A percentile compares a stretch with the other conserved stretches of the same genome.
Evolutionary conservation across 2,797 vertebrate species (phyloP).

Genomic region (Hapalemur alaotrensis): DNA sequence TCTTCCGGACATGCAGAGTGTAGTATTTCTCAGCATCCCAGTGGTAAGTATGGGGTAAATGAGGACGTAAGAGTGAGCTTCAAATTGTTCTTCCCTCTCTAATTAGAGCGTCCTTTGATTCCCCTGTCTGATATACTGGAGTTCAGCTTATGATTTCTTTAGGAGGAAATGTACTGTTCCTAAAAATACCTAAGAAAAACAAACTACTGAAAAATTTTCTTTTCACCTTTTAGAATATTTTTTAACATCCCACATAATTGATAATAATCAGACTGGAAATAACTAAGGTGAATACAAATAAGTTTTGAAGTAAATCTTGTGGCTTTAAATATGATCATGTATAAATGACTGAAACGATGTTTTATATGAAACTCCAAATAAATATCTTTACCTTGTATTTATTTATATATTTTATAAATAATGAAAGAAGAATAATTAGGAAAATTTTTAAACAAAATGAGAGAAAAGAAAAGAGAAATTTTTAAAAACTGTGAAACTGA

Average conservation of each 20-base stretch:
- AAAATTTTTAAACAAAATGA: neutral
- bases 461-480: neutral
- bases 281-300: neutral
- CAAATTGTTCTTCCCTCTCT: neutral
- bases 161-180: neutral
- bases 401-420: neutral
- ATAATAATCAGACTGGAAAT: neutral
- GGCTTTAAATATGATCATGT: neutral
- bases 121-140: neutral
- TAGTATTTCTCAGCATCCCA: too few relatives aligned
- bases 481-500: neutral
- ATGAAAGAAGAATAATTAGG: neutral
- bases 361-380: neutral
- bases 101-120: neutral
- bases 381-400: neutral
- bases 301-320: neutral
- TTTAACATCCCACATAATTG: neutral
- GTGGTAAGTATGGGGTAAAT: neutral
- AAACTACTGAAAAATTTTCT: neutral
- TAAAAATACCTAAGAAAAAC: neutral
- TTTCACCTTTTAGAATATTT: neutral
- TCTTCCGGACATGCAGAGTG: neutral
- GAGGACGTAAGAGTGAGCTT: neutral
- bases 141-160: neutral
- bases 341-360: neutral